Evolutionary conservation across 2,888 invertebrate genomes (phyloP), one percentile per base, ranked within the genome.

Genomic region (Ennomos quercinarius): DNA sequence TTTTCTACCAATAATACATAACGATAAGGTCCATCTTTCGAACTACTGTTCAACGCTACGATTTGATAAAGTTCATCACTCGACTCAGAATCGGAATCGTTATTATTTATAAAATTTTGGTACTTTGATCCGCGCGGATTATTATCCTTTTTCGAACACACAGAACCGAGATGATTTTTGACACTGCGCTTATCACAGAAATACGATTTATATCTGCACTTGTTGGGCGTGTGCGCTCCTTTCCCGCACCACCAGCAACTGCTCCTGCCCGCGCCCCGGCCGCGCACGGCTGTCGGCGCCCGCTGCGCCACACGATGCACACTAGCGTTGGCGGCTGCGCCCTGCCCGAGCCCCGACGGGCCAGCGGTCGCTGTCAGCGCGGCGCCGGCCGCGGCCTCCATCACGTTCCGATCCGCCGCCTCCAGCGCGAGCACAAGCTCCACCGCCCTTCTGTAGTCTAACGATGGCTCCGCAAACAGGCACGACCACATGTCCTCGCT

Each of bases 401-500:
- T 10, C 10, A 10, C 38, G 10, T 38, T 9, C 38, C 38, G 8
- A 6, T 38, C 38, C 10, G 10, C 38, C 38, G 38, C 39, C 39
- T 39, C 39, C n/a, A 39, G n/a, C n/a, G 39, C 39, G 10, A 66
- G 37, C 52, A 72, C 71, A 50, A 72, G 70, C 72, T 76, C 73
- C 62, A 73, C 71, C 6, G 68, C 72, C 11, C 56, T 46, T 39
- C 64, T 66, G 57, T 72, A 75, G 12, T 67, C 48, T 5, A 76
- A 27, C 1, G 58, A 57, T n/a, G 52, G 58, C 44, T 74, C 74
- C 0, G 73, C 70, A 42, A 75, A 74, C 1, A 77, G 36, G 8
- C 73, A 46, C 0, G 67, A 65, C 17, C 71, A 36, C 67, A 74
- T 73, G 0, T 52, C 70, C 9, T 71, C 71, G 35, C 56, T 68